Evolutionary conservation across 2,888 invertebrate species (phyloP).

Genomic region (Alentia gelatinosa): DNA sequence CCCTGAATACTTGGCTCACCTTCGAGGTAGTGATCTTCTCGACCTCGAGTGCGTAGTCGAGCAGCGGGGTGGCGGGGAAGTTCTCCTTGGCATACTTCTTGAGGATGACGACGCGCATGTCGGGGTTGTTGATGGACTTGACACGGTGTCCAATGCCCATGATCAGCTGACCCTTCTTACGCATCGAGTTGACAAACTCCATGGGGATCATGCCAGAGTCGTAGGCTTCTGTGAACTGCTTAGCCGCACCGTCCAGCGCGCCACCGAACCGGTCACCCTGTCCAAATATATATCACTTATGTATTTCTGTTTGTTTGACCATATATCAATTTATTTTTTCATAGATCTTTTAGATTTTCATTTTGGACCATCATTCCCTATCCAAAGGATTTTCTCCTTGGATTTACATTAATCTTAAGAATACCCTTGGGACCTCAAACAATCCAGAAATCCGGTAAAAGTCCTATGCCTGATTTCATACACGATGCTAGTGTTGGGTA

Average conservation of each 20-base stretch:
- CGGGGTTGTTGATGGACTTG: slow-evolving; percentile 97
- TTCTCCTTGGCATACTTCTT: slow-evolving; percentile 96
- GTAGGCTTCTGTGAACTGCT: slow-evolving; percentile 97
- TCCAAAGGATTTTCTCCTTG: no score
- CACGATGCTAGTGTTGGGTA: no score
- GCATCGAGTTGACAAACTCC: slow-evolving; percentile 98
- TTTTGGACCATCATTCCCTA: no score
- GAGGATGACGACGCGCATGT: slow-evolving; percentile 97
- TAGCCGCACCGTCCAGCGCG: slow-evolving; percentile 98
- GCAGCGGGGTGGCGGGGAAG: slow-evolving; percentile 96
- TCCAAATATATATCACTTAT: no score
- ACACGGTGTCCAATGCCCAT: slow-evolving; percentile 99
- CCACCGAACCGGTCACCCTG: slow-evolving; percentile 99
- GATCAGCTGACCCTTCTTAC: slow-evolving; percentile 97
- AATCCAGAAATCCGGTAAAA: no score
- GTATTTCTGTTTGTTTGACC: no score
- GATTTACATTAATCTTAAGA: no score
- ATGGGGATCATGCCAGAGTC: slow-evolving; percentile 96
- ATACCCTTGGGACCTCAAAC: no score
- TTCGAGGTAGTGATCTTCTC: slow-evolving; percentile 99
- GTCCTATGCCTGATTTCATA: no score
- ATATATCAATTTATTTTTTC: no score
- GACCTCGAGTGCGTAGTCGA: slow-evolving; percentile 97
- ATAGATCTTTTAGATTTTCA: no score
- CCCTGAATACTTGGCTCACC: no score